phyloP scores from a whole-genome alignment of 2,888 invertebrate species.

The Noctua pronuba region DNA sequence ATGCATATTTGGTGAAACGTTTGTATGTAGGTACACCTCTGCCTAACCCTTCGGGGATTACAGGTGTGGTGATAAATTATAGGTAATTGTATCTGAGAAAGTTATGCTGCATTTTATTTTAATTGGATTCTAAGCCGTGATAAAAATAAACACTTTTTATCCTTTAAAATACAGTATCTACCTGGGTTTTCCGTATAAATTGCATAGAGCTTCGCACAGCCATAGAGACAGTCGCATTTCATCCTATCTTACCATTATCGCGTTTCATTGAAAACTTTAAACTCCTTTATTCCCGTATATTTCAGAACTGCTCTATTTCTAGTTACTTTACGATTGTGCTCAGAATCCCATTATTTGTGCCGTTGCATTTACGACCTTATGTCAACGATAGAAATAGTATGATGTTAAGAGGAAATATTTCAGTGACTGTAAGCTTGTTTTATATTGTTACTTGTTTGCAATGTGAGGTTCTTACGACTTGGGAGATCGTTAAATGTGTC shows the following conservation, averaged over 20 bases:
- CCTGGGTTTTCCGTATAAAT: conserved; percentile 3
- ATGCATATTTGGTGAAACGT: neutral
- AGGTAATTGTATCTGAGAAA: neutral
- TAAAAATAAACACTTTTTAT: conserved; percentile 16
- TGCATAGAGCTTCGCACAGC: conserved; percentile 9
- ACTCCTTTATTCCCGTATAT: conserved; percentile 52
- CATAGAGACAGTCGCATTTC: conserved; percentile 45
- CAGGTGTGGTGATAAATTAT: neutral
- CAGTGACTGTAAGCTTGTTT: conserved; percentile 66
- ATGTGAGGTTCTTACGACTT: conserved; percentile 72
- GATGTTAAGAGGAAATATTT: conserved; percentile 69
- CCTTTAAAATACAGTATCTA: conserved; percentile 8
- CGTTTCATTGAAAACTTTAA: conserved; percentile 53
- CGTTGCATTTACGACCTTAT: conserved; percentile 69
- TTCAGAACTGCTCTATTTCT: conserved; percentile 47
- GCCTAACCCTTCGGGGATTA: neutral
- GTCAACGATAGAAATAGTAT: conserved; percentile 70
- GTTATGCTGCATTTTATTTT: conserved; percentile 9
- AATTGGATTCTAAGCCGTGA: neutral
- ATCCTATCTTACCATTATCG: conserved; percentile 36
- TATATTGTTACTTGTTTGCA: conserved; percentile 74
- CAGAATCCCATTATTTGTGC: conserved; percentile 64
- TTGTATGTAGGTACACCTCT: neutral
- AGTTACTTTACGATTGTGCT: conserved; percentile 58
- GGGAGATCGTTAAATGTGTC: conserved; percentile 73